Evolutionary conservation across 2,113 vertebrate species (phyloP), one percentile per base, ranked within the genome.

Genomic region (Callospermophilus lateralis): DNA sequence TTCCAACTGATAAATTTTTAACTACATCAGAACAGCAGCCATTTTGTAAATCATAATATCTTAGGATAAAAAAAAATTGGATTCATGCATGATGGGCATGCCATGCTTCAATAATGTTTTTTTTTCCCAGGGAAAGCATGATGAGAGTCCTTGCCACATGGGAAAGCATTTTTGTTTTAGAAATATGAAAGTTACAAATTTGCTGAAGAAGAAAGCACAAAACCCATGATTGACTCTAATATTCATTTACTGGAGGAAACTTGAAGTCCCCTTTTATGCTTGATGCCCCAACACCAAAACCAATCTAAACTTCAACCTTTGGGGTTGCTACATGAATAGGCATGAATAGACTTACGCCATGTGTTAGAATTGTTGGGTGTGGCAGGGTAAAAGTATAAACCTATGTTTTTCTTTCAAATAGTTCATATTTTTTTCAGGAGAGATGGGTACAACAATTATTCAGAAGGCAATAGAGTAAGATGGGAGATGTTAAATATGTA

Each of bases 191-290:
- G 19, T 34, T 83, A 34, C 12, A 58, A 92, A 70, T 13, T 70
- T 84, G 96, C 24, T 92, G 68, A 90, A 96, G 12, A 10, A 17
- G n/a, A 93, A 87, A 84, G 22, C n/a, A 48, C 11, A 90, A 76
- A 93, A 89, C 6, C 30, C 1, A 37, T n/a, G 17, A 79, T 17
- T 67, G 26, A 91, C 16, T 84, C 10, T 88, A 88, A 45, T 80
- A 12, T 92, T 93, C 30, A 84, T 87, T 84, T 94, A 7, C 32
- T 81, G 34, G 8, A 81, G n/a, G 28, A 13, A 53, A 84, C n/a
- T 81, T 81, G 63, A 85, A 84, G 77, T 81, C 45, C 30, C 7
- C 9, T 61, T 65, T 37, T 32, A 55, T 76, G 16, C 17, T 65
- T 63, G 68, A 81, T 42, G 16, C 0, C 7, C 8, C 10, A 67